Conservation (phyloP, 2,888 invertebrate genomes). For the Mesoligia furuncula region DNA sequence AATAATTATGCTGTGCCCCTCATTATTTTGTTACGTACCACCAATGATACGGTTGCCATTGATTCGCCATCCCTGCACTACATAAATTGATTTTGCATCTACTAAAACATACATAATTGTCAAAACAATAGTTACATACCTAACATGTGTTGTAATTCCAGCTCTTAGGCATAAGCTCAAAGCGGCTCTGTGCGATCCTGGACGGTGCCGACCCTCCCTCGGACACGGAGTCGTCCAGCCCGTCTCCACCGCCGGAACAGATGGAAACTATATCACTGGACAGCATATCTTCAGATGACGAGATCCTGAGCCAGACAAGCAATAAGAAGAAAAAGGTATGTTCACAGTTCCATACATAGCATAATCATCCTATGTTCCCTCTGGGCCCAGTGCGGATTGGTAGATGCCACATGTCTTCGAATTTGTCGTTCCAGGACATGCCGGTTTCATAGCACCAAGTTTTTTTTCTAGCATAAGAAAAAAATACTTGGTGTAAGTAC, state of each 20-base stretch:
- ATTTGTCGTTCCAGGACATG: too few relatives aligned
- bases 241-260: constrained; percentile 73
- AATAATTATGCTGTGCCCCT: too few relatives aligned
- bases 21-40: too few relatives aligned
- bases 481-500: too few relatives aligned
- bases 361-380: neutral
- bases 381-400: too few relatives aligned
- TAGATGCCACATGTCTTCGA: too few relatives aligned
- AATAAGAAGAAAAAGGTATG: constrained; percentile 79
- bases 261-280: constrained; percentile 91
- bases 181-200: constrained; percentile 90
- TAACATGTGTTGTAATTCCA: constrained; percentile 57
- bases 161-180: constrained; percentile 91
- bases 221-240: constrained; percentile 86
- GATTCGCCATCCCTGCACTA: neutral
- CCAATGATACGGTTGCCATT: too few relatives aligned
- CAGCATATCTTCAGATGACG: constrained; percentile 91
- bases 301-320: constrained; percentile 77
- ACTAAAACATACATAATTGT: neutral
- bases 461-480: too few relatives aligned
- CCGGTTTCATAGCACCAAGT: too few relatives aligned
- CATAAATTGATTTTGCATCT: neutral
- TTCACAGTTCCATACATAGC: neutral
- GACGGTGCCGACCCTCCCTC: constrained; percentile 87
- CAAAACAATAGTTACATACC: neutral